Evolutionary conservation across 2,888 invertebrate species (phyloP), one percentile per base, ranked within the genome.

Genomic region (Coelopa pilipes): DNA sequence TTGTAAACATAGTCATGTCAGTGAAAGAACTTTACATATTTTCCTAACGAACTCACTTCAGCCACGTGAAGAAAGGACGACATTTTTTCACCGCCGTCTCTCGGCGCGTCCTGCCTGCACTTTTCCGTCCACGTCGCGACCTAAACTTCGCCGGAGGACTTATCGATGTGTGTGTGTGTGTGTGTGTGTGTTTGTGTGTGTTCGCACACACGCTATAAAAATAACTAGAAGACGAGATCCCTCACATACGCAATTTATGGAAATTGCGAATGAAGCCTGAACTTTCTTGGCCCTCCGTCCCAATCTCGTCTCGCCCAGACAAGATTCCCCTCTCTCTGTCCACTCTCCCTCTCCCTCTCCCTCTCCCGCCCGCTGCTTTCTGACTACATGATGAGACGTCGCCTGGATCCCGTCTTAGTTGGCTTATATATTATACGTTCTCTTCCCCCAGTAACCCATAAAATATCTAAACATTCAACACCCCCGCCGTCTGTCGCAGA

Each of bases 31-130:
- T 65, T 66, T 66, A 66, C 24, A 63, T 34, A 46, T 24, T 62
- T 70, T 49, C 57, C 49, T 66, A 66, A 72, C 72, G 66, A 72
- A 72, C 72, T 72, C 72, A 72, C 72, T 72, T 70, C 49, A 15
- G 19, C 7, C 47, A 72, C 47, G 59, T 21, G 24, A 69, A 57
- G 69, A 69, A 59, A 46, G 15, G 19, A 15, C 50, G 24, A 21
- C 45, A 66, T 21, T 66, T 49, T 49, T 66, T 47, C 17, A 34
- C 2, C 34, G 34, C 7, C 34, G 34, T n/a, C n/a, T n/a, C n/a
- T n/a, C n/a, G n/a, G n/a, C n/a, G n/a, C n/a, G n/a, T 34, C 34
- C 34, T 34, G 34, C 34, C 34, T 34, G 34, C 53, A 68, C 55
- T 19, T 68, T 17, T 21, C 19, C 46, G 17, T 57, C 59, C 59